Evolutionary conservation across 2,113 vertebrate genomes (phyloP), one percentile per base, ranked within the genome.

Genomic region (Nothoprocta pentlandii): DNA sequence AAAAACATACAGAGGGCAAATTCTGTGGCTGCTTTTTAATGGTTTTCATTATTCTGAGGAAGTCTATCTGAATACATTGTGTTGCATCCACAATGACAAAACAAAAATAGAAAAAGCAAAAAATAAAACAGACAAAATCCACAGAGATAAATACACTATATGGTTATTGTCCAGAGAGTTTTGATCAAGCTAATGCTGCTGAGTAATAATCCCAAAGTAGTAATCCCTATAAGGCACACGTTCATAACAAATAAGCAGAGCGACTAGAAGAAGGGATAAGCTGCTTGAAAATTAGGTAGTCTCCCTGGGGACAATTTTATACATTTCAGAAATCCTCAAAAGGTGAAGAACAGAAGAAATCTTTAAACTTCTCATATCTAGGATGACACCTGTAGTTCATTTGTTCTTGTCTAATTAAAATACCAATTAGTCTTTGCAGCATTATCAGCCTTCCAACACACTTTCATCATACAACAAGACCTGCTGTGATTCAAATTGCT

Each of bases 361-460:
- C 41, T 73, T 2, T 73, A 85, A 71, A 87, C 16, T 59, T 82
- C n/a, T 89, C 42, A 16, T 53, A 36, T 34, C 23, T 34, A 66
- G 23, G 8, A 78, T 75, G 80, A 69, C 44, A 95, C 68, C 89
- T 93, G 46, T 58, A 58, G 28, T 59, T 89, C 26, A 80, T 85
- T 84, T 94, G 34, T 28, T 69, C 92, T 93, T 85, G 51, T 70
- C 74, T 95, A 89, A 92, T 91, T 95, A 96, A 92, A 94, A 93
- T 80, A 70, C 56, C 81, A 73, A 74, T 96, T 95, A 87, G 20
- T 59, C 67, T 95, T 92, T 82, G 59, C 26, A 74, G 34, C 83
- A 59, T 59, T 90, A 64, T 67, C 80, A 88, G 39, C 75, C 44
- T 89, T 81, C 83, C 66, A 92, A 93, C 95, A 63, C 41, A 67